A percentile compares a stretch with the other conserved stretches of the same genome.
These are phyloP conservation scores for Dexiosoma caninum DNA, from an alignment of 2,888 invertebrate species.

Conservation along the genomic window DNA sequence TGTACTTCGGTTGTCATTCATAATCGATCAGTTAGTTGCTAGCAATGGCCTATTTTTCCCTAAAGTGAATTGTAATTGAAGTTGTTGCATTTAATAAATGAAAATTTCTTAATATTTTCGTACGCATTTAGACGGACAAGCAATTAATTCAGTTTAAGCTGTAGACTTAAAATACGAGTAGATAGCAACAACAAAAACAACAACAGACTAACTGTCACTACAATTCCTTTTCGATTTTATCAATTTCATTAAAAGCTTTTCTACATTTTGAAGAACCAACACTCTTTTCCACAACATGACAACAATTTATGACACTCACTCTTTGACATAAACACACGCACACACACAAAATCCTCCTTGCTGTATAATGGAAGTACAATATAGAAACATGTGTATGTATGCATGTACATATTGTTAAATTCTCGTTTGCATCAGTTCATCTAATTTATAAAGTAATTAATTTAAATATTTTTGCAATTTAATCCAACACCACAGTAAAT, in stretches of 20 bases:
- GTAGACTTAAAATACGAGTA: neutral
- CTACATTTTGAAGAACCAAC: neutral
- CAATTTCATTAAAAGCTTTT: constrained; percentile 18
- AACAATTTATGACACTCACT: neutral
- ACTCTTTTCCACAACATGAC: neutral
- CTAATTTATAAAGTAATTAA: constrained; percentile 30
- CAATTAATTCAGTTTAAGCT: neutral
- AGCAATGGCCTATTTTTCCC: no score
- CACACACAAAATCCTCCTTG: no score
- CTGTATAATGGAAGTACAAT: no score
- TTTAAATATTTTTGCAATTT: constrained; percentile 45
- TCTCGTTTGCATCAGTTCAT: constrained; percentile 20
- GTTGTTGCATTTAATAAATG: no score
- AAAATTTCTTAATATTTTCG: no score
- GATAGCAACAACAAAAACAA: no score
- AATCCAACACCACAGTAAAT: constrained; percentile 8
- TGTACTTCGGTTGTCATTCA: no score
- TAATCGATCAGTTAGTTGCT: no score
- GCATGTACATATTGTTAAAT: neutral
- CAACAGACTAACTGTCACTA: no score
- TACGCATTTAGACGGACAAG: no score
- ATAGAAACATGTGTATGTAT: no score
- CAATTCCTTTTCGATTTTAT: constrained; percentile 4
- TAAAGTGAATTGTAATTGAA: no score
- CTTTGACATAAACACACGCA: neutral